Evolutionary conservation across 2,888 invertebrate genomes (phyloP).

Genomic region (Beris chalybata): DNA sequence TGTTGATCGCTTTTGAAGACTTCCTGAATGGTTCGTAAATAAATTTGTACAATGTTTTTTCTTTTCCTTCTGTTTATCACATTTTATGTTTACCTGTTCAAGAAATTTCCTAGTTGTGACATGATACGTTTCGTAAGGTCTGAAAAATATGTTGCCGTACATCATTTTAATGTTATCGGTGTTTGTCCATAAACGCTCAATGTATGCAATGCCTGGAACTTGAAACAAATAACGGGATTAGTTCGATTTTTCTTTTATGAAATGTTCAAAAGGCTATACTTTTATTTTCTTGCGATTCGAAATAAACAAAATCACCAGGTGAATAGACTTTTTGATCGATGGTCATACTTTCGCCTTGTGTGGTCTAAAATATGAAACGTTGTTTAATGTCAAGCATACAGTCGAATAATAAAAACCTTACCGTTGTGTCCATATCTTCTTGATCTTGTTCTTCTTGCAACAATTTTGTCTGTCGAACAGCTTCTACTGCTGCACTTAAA

Average conservation of each 20-base stretch:
- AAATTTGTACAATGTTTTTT: background rate
- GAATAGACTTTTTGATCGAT: constrained; percentile 76
- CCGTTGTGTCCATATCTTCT: constrained; percentile 64
- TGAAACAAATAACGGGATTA: constrained; percentile 43
- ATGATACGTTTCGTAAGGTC: constrained; percentile 96
- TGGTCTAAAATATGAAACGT: constrained; percentile 40
- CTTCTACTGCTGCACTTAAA: constrained; percentile 73
- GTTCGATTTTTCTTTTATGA: background rate
- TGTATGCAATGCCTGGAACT: constrained; percentile 79
- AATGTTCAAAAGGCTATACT: constrained; percentile 35
- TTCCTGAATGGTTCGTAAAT: constrained; percentile 59
- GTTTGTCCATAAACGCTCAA: constrained; percentile 88
- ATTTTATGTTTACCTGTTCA: constrained; percentile 62
- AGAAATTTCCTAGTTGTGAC: constrained; percentile 92
- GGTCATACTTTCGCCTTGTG: constrained; percentile 65
- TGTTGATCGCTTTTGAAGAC: constrained; percentile 94
- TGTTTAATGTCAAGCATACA: constrained; percentile 31
- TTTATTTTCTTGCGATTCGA: constrained; percentile 63
- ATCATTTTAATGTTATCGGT: constrained; percentile 81
- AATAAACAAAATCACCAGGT: constrained; percentile 91
- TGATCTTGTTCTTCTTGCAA: constrained; percentile 78
- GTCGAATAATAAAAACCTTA: constrained; percentile 21
- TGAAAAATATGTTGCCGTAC: constrained; percentile 86
- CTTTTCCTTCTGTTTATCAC: background rate
- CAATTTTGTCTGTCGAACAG: constrained; percentile 73